A percentile compares a stretch with the other conserved stretches of the same genome.
Conservation (phyloP, 2,797 vertebrate genomes). For the Fistularia commersonii region DNA sequence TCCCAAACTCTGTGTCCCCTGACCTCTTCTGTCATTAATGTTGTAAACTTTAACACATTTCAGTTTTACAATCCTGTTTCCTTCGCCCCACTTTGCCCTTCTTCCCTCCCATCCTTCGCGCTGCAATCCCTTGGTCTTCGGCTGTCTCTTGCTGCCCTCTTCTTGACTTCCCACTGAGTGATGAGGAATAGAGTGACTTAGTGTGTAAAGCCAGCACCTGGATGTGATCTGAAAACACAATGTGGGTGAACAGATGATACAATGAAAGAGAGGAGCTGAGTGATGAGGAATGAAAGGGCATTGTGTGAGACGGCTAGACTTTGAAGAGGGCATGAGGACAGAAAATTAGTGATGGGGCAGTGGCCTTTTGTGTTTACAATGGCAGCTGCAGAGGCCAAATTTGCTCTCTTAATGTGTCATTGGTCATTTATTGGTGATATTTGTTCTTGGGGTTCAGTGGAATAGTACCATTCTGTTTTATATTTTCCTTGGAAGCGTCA, state of each 20-base stretch:
- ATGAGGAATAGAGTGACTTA: conserved; percentile 58
- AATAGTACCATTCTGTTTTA: conserved; percentile 10
- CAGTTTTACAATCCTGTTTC: conserved; percentile 7
- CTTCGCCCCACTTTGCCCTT: conserved; percentile 8
- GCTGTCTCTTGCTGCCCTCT: conserved; percentile 43
- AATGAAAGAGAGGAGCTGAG: conserved; percentile 25
- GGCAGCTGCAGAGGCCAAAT: no score
- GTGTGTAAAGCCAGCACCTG: conserved; percentile 48
- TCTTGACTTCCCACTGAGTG: conserved; percentile 54
- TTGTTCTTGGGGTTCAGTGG: not conserved
- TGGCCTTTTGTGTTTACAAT: not conserved
- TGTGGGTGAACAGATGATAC: conserved; percentile 36
- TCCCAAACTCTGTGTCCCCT: conserved; percentile 4
- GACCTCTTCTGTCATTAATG: conserved; percentile 32
- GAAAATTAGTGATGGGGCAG: not conserved
- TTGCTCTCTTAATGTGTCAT: no score
- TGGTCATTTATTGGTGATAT: no score
- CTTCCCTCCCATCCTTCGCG: not conserved
- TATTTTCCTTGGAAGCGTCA: conserved; percentile 12
- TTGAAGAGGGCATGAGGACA: not conserved
- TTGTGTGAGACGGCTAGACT: conserved; percentile 11
- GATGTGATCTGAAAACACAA: conserved; percentile 59
- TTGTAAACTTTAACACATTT: conserved; percentile 36
- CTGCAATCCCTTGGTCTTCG: conserved; percentile 21
- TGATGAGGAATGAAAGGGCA: conserved; percentile 23